Percentiles rank a stretch among this genome's conserved stretches.
Evolutionary conservation across 2,888 invertebrate genomes (phyloP).

Genomic region (Syrphus vitripennis): DNA sequence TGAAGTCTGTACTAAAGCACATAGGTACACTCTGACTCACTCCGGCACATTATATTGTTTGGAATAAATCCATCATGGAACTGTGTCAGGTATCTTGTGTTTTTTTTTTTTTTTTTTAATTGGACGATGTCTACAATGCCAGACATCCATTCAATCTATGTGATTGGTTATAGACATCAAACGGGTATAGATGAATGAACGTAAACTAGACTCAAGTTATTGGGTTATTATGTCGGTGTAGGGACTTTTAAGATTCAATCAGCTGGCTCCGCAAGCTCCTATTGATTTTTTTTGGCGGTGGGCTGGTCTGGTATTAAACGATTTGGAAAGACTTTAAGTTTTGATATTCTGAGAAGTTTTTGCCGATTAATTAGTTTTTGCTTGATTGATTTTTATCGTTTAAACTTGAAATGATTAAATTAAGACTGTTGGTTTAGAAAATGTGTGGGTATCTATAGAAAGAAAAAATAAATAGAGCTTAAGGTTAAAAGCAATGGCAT

Average conservation of each 20-base stretch:
- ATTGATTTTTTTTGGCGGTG: not conserved
- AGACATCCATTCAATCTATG: not conserved
- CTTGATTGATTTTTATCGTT: not conserved
- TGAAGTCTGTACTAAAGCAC: not conserved
- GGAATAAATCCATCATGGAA: slow-evolving; percentile 17
- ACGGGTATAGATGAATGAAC: not conserved
- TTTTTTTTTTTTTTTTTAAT: not conserved
- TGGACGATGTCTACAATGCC: slow-evolving; percentile 10
- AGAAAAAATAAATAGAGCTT: not conserved
- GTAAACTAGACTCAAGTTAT: slow-evolving; percentile 2
- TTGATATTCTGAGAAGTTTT: not conserved
- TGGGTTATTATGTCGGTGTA: slow-evolving; percentile 14
- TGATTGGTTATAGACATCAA: slow-evolving; percentile 10
- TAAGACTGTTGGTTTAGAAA: not conserved
- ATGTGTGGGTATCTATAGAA: not conserved
- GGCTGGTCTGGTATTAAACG: not conserved
- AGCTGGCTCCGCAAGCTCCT: not conserved
- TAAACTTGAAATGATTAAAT: not conserved
- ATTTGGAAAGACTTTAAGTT: not conserved
- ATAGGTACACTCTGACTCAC: not conserved
- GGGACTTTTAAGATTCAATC: not conserved
- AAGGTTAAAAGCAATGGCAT: not conserved
- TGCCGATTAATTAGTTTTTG: not conserved
- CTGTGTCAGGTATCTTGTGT: slow-evolving; percentile 10
- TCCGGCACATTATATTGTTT: slow-evolving; percentile 5